Conservation (phyloP, 2,888 invertebrate genomes). For the Tineola bisselliella region DNA sequence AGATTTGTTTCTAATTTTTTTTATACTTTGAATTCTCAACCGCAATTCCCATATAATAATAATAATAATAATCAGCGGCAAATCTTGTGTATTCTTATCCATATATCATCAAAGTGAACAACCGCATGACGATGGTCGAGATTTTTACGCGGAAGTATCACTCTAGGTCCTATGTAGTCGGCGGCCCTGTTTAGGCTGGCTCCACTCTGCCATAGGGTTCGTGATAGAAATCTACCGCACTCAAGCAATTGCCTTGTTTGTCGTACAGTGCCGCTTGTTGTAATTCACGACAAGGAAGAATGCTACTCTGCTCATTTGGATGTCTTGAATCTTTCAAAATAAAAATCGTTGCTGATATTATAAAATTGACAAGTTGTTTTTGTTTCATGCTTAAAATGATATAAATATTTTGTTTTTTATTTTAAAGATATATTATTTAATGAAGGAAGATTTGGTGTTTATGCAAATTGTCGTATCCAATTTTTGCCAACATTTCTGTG, state of each 20-base stretch:
- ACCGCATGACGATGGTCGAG: not conserved
- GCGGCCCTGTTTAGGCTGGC: not conserved
- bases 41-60: not conserved
- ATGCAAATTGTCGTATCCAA: too few relatives aligned
- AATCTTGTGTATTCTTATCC: not conserved
- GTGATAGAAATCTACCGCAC: conserved; percentile 43
- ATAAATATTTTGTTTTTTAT: too few relatives aligned
- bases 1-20: too few relatives aligned
- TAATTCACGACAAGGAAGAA: conserved; percentile 2
- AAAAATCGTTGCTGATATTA: not conserved
- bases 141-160: conserved; percentile 11
- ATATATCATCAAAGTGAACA: conserved; percentile 3
- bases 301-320: not conserved
- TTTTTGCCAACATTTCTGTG: not conserved
- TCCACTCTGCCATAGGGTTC: conserved; percentile 29
- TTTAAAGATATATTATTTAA: too few relatives aligned
- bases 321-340: not conserved
- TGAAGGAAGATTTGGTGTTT: too few relatives aligned
- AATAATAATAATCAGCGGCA: not conserved
- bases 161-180: not conserved
- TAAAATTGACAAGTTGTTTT: too few relatives aligned
- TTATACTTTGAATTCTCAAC: too few relatives aligned
- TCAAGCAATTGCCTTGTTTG: conserved; percentile 58
- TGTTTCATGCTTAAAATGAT: too few relatives aligned
- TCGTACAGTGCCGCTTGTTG: conserved; percentile 23